A percentile compares a stretch with the other conserved stretches of the same genome.
These are phyloP conservation scores for Diogma glabrata DNA, from an alignment of 2,888 invertebrate species.

Conservation along the genomic window DNA sequence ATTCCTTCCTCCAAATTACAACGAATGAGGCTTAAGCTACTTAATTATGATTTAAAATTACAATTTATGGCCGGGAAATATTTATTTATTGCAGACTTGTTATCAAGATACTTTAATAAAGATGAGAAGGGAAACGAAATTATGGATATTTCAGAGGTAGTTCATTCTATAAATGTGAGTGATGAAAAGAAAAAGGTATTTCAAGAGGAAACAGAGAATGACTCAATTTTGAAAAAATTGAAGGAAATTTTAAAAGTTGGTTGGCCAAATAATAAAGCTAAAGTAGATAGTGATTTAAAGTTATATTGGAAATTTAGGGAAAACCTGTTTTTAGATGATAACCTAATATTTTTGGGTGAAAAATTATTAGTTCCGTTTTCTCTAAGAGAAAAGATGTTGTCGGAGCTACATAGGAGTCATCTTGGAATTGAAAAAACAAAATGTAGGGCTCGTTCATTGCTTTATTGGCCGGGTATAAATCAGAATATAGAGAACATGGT, in stretches of 20 bases:
- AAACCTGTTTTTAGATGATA: too few relatives aligned
- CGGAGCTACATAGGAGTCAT: constrained; percentile 19
- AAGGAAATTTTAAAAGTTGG: background rate
- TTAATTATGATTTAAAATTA: constrained; percentile 18
- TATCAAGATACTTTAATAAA: constrained; percentile 9
- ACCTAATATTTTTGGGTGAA: too few relatives aligned
- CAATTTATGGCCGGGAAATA: constrained; percentile 15
- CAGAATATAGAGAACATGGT: constrained; percentile 18
- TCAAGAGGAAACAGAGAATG: too few relatives aligned
- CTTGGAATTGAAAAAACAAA: constrained; percentile 22
- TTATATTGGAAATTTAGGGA: too few relatives aligned
- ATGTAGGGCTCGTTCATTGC: constrained; percentile 18
- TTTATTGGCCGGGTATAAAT: constrained; percentile 23
- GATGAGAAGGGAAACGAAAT: too few relatives aligned
- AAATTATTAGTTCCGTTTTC: background rate
- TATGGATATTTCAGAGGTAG: too few relatives aligned
- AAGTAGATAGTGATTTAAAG: too few relatives aligned
- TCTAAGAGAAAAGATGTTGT: constrained; percentile 17
- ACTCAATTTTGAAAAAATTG: constrained; percentile 8
- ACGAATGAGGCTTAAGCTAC: constrained; percentile 17
- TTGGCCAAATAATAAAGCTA: too few relatives aligned
- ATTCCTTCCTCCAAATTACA: constrained; percentile 15
- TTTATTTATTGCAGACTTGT: constrained; percentile 18
- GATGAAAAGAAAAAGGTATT: too few relatives aligned
- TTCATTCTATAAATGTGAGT: too few relatives aligned